phyloP scores from a whole-genome alignment of 2,797 vertebrate species.

The Xiphophorus birchmanni region DNA sequence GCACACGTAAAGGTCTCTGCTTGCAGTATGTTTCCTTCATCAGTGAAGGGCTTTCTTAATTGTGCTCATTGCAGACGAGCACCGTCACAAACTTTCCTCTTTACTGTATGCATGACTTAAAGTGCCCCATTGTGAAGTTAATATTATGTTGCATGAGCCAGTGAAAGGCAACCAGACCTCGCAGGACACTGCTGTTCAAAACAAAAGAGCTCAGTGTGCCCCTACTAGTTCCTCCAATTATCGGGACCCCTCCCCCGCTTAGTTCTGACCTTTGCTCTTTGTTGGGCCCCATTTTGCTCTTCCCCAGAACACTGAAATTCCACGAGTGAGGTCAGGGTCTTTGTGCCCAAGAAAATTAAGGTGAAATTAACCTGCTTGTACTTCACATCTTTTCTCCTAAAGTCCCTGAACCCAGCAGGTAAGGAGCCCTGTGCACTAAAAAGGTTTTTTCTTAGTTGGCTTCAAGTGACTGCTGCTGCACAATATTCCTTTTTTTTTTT shows the following conservation, averaged over 20 bases:
- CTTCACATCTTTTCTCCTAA: slow-evolving; percentile 35
- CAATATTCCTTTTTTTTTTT: slow-evolving; percentile 39
- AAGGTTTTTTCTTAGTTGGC: slow-evolving; percentile 11
- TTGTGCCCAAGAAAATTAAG: slow-evolving; percentile 71
- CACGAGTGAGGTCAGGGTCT: slow-evolving; percentile 75
- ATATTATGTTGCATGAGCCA: slow-evolving; percentile 56
- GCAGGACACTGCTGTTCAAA: slow-evolving; percentile 69
- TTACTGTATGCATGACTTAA: slow-evolving; percentile 20
- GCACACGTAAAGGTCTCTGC: background rate
- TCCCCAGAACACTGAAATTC: slow-evolving; percentile 71
- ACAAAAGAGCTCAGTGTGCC: slow-evolving; percentile 76
- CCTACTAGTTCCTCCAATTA: slow-evolving; percentile 77
- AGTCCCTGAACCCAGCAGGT: slow-evolving; percentile 18
- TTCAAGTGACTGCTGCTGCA: slow-evolving; percentile 22
- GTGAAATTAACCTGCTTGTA: slow-evolving; percentile 67
- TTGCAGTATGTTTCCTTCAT: slow-evolving; percentile 5
- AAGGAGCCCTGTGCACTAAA: slow-evolving; percentile 6
- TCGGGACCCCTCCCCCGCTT: slow-evolving; percentile 71
- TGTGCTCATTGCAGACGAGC: slow-evolving; percentile 38
- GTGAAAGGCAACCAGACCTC: slow-evolving; percentile 58
- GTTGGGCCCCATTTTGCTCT: slow-evolving; percentile 68
- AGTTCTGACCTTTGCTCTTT: slow-evolving; percentile 81
- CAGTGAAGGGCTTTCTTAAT: slow-evolving; percentile 27
- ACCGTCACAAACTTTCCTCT: slow-evolving; percentile 1
- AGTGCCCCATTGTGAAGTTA: slow-evolving; percentile 64